Evolutionary conservation across 2,113 vertebrate genomes (phyloP), one percentile per base, ranked within the genome.

Genomic region (Mesitornis unicolor): DNA sequence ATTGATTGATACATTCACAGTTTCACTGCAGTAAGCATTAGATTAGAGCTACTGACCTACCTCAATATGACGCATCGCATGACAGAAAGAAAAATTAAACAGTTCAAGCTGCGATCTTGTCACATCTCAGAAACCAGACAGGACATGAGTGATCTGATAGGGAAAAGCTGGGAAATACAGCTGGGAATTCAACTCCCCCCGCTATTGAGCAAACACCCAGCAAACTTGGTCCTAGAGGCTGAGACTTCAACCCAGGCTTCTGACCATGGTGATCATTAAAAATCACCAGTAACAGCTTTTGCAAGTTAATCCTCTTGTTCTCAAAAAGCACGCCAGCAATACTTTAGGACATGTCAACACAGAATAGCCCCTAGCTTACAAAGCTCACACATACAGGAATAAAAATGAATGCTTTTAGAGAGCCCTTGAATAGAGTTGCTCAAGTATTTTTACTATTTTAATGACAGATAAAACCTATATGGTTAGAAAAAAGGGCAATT

Each of bases 1-100:
- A 96, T 93, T 77, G 97, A 95, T 75, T 71, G 93, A 82, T 93
- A 26, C 29, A 48, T 76, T 82, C 82, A 87, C 56, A 61, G 69
- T 68, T 91, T 67, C 87, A 48, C 18, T 24, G 84, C 69, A 84
- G 53, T 21, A 70, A 69, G 45, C 61, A 56, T 79, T 88, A 89
- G 68, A 71, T 92, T 69, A 88, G 68, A 57, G 64, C 56, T 76
- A 40, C 4, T 64, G 95, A 89, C 77, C 88, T 89, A 95, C 91
- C 64, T 76, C 84, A 47, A 31, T 35, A 15, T 54, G 91, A 94
- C 79, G 86, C 60, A 59, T 16, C 5, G 65, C 88, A 84, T 33
- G 78, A 91, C 69, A 93, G 92, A 4, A 0, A 93, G 76, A 92
- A 80, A 95, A 93, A 96, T 76, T 86, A 82, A 94, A 64, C 89